Conservation (phyloP, 2,888 invertebrate species). For the Agriopis marginaria region DNA sequence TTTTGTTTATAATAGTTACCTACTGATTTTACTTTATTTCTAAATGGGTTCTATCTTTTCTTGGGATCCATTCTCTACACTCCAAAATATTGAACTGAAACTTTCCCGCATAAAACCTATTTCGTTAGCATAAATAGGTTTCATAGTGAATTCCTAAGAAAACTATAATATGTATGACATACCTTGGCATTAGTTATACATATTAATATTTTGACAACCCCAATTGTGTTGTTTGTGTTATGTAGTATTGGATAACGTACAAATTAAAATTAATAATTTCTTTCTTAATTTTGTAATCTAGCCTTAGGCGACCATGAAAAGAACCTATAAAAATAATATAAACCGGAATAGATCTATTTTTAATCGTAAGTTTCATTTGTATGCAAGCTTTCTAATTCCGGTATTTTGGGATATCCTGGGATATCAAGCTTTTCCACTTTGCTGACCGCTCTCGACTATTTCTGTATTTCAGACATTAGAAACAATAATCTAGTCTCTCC, state of each 20-base stretch:
- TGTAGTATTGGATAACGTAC: not conserved
- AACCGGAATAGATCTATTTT: constrained; percentile 50
- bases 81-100: not conserved
- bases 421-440: not conserved
- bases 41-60: too few relatives aligned
- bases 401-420: too few relatives aligned
- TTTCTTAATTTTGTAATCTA: not conserved
- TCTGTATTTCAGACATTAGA: constrained; percentile 53
- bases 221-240: not conserved
- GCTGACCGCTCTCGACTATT: not conserved
- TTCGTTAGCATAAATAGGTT: not conserved
- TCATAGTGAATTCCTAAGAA: not conserved
- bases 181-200: not conserved
- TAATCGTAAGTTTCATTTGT: constrained; percentile 47
- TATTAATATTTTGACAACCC: not conserved
- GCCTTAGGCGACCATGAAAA: constrained; percentile 47
- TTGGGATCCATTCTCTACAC: too few relatives aligned
- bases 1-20: too few relatives aligned
- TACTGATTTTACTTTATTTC: too few relatives aligned
- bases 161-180: not conserved
- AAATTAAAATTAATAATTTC: not conserved
- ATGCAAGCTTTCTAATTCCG: not conserved
- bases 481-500: constrained; percentile 49
- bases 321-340: constrained; percentile 49
- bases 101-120: not conserved